Conservation (phyloP, 2,113 vertebrate genomes). For the Catagonus wagneri region DNA sequence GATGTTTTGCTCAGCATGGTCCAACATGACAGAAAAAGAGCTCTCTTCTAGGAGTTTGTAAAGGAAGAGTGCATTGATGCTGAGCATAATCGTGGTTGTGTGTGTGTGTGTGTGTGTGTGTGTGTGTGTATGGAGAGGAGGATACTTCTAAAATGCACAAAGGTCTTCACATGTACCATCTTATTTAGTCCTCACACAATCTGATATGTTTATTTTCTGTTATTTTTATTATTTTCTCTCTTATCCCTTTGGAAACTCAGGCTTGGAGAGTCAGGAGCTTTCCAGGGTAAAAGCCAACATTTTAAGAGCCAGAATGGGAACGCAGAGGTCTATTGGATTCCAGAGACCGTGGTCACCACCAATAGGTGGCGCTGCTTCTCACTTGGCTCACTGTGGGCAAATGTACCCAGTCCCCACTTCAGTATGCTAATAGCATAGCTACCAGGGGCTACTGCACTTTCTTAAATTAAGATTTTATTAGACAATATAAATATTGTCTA, state of each 20-base stretch:
- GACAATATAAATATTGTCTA: neutral
- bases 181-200: constrained; percentile 3
- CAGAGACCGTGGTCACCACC: neutral
- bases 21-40: neutral
- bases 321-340: neutral
- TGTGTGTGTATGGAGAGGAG: too few relatives aligned
- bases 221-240: neutral
- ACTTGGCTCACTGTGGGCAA: neutral
- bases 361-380: neutral
- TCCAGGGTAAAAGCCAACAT: neutral
- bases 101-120: neutral
- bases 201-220: neutral
- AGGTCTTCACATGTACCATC: neutral
- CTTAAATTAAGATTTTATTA: neutral
- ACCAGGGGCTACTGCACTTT: neutral
- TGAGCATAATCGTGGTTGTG: neutral
- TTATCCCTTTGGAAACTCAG: neutral
- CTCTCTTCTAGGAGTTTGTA: neutral
- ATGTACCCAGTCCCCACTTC: neutral
- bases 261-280: neutral
- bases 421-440: neutral
- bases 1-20: neutral
- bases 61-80: neutral
- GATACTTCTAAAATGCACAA: neutral
- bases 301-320: neutral